Evolutionary conservation across 2,113 vertebrate species (phyloP).

Genomic region (Rhinoptilus africanus): DNA sequence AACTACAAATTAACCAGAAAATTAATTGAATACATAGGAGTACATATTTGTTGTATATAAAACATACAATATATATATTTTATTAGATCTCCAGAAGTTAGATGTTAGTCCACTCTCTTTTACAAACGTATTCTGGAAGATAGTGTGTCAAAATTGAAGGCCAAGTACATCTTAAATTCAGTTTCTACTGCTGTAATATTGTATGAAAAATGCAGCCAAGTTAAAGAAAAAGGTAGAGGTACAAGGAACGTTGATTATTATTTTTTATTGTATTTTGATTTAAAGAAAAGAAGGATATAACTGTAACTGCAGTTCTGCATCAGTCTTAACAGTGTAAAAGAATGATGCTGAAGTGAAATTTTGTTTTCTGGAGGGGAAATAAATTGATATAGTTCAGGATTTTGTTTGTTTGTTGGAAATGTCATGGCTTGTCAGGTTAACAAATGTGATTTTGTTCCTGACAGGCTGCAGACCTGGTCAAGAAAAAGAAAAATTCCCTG

Average conservation of each 20-base stretch:
- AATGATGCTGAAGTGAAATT: background rate
- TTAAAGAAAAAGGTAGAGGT: background rate
- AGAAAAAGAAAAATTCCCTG: conserved; percentile 42
- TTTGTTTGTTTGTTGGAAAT: conserved; percentile 51
- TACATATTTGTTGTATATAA: background rate
- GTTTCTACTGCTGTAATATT: background rate
- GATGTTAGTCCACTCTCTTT: background rate
- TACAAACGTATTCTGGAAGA: background rate
- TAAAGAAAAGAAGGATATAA: background rate
- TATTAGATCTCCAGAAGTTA: background rate
- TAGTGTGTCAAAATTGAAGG: background rate
- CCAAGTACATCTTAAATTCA: background rate
- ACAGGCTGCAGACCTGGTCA: conserved; percentile 10
- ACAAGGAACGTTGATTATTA: background rate
- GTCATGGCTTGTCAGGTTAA: conserved; percentile 49
- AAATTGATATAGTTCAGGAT: background rate
- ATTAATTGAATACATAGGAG: background rate
- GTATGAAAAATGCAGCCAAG: background rate
- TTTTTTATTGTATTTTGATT: background rate
- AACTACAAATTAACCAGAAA: background rate
- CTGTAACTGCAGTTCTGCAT: background rate
- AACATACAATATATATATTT: background rate
- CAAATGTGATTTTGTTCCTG: conserved; percentile 31
- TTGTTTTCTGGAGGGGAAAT: conserved; percentile 22
- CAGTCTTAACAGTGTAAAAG: background rate